phyloP scores from a whole-genome alignment of 2,888 invertebrate species.

The Noctua comes region DNA sequence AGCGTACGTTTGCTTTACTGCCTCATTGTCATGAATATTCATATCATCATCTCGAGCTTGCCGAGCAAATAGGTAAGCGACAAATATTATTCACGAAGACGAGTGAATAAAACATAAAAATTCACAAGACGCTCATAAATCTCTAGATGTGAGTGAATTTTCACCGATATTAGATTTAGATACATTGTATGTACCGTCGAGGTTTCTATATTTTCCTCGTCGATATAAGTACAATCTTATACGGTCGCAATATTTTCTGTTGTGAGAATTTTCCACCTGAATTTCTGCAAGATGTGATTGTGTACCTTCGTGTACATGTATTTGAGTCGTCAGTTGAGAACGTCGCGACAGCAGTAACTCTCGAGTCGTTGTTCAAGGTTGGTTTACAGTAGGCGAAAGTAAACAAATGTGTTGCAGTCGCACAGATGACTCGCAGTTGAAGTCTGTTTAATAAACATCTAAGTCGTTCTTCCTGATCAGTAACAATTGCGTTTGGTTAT shows the following conservation, averaged over 20 bases:
- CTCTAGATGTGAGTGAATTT: slow-evolving; percentile 62
- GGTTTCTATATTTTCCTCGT: slow-evolving; percentile 18
- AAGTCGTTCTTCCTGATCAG: slow-evolving; percentile 72
- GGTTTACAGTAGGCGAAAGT: slow-evolving; percentile 67
- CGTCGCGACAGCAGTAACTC: slow-evolving; percentile 38
- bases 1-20: slow-evolving; percentile 75
- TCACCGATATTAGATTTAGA: slow-evolving; percentile 63
- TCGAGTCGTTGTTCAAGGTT: slow-evolving; percentile 54
- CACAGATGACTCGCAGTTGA: slow-evolving; percentile 79
- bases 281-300: slow-evolving; percentile 11
- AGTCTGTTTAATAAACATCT: slow-evolving; percentile 83
- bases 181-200: slow-evolving; percentile 14
- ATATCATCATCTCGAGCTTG: slow-evolving; percentile 72
- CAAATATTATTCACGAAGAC: slow-evolving; percentile 68
- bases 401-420: slow-evolving; percentile 76
- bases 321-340: slow-evolving; percentile 22
- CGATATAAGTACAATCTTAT: neutral
- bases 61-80: slow-evolving; percentile 69
- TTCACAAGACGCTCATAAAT: slow-evolving; percentile 64
- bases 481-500: slow-evolving; percentile 65
- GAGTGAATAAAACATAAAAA: slow-evolving; percentile 70
- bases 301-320: slow-evolving; percentile 23
- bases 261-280: slow-evolving; percentile 16
- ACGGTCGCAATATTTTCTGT: slow-evolving; percentile 25
- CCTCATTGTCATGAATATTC: slow-evolving; percentile 76